Conservation (phyloP, 2,888 invertebrate species). For the Cheilosia scutellata region DNA sequence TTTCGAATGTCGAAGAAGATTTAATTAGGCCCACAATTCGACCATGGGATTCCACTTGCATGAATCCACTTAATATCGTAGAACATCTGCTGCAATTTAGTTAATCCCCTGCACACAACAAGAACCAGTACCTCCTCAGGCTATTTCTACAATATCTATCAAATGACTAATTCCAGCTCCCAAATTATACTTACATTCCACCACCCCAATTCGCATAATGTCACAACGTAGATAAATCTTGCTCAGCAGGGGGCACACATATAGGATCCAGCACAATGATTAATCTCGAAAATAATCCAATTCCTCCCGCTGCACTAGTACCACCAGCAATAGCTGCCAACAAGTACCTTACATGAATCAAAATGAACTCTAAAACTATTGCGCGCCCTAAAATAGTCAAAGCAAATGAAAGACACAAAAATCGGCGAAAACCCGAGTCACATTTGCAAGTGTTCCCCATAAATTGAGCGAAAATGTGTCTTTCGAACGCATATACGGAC, state of each 20-base stretch:
- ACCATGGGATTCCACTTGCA: no score
- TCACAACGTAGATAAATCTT: slow-evolving; percentile 64
- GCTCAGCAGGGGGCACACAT: slow-evolving; percentile 54
- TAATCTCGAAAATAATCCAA: slow-evolving; percentile 58
- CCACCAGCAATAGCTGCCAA: not conserved
- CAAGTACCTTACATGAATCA: slow-evolving; percentile 47
- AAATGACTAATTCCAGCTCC: slow-evolving; percentile 61
- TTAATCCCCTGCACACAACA: not conserved
- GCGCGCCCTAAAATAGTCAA: slow-evolving; percentile 59
- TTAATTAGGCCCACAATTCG: no score
- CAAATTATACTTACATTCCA: slow-evolving; percentile 27
- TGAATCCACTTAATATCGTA: not conserved
- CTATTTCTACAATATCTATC: slow-evolving; percentile 26
- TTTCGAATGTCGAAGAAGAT: no score
- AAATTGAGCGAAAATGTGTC: slow-evolving; percentile 69
- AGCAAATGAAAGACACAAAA: slow-evolving; percentile 5
- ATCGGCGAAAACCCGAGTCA: slow-evolving; percentile 47
- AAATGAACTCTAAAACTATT: slow-evolving; percentile 39
- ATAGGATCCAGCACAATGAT: slow-evolving; percentile 33
- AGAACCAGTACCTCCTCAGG: no score
- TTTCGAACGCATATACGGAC: slow-evolving; percentile 44
- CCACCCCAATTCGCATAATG: slow-evolving; percentile 51
- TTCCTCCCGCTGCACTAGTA: slow-evolving; percentile 34
- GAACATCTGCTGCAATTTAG: not conserved
- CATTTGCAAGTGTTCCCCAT: slow-evolving; percentile 71